phyloP scores from a whole-genome alignment of 1,140 invertebrate species.

The Drosophila tristis region DNA sequence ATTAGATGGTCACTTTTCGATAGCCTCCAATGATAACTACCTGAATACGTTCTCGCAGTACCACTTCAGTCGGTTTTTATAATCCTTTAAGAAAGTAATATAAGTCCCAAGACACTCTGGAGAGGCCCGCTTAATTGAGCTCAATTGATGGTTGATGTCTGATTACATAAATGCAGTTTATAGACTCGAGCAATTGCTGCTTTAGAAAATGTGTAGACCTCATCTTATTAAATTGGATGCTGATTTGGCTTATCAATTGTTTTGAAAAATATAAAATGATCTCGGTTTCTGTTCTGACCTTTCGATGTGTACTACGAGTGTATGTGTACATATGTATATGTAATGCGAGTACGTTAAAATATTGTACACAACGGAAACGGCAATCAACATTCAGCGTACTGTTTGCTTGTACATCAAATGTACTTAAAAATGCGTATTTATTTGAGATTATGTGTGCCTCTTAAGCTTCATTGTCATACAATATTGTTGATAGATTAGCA shows the following conservation, averaged over 20 bases:
- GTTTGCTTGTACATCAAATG: too few species aligned
- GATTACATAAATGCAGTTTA: slow-evolving; percentile 16
- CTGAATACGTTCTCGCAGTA: neutral
- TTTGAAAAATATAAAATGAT: neutral
- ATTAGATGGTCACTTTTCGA: slow-evolving; percentile 6
- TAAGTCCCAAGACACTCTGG: too few species aligned
- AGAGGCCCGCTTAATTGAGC: neutral
- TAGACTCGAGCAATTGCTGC: neutral
- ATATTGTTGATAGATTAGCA: slow-evolving; percentile 1
- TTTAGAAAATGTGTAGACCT: neutral
- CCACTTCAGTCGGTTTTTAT: too few species aligned
- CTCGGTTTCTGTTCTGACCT: too few species aligned
- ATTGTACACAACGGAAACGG: neutral
- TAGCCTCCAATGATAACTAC: slow-evolving; percentile 17
- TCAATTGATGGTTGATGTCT: neutral
- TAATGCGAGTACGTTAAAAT: too few species aligned
- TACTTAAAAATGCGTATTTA: too few species aligned
- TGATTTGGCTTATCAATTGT: slow-evolving; percentile 17
- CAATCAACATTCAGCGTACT: neutral
- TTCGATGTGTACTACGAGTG: too few species aligned
- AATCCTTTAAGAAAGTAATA: too few species aligned
- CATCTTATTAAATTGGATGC: slow-evolving; percentile 11
- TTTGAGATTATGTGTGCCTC: too few species aligned
- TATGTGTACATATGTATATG: too few species aligned
- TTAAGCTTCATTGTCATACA: too few species aligned